Evolutionary conservation across 1,140 invertebrate genomes (phyloP).

Genomic region (Mylabris phalerata): DNA sequence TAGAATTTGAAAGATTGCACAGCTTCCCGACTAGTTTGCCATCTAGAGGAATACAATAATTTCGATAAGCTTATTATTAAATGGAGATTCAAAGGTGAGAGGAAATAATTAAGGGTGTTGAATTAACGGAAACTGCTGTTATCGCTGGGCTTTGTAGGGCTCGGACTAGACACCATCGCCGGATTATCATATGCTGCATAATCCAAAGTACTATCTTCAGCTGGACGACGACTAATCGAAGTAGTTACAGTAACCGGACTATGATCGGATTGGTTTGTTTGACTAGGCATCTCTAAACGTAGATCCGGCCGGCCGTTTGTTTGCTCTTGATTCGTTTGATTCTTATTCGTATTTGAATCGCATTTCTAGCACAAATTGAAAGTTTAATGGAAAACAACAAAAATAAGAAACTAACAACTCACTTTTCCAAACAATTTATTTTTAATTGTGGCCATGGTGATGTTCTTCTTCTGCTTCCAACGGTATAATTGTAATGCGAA

Average conservation of each 20-base stretch:
- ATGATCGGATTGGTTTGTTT: conserved; percentile 25
- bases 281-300: conserved; percentile 31
- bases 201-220: conserved; percentile 59
- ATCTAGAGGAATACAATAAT: too few relatives aligned
- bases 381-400: neutral
- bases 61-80: too few relatives aligned
- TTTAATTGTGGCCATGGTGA: conserved; percentile 27
- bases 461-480: conserved; percentile 35
- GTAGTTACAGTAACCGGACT: conserved; percentile 39
- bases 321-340: neutral
- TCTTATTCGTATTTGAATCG: conserved; percentile 8
- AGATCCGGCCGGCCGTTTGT: conserved; percentile 31
- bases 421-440: conserved; percentile 30
- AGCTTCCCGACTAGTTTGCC: conserved; percentile 9
- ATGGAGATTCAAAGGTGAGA: neutral
- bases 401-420: conserved; percentile 3
- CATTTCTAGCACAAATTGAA: conserved; percentile 4
- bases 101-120: too few relatives aligned
- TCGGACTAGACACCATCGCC: conserved; percentile 55
- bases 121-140: neutral
- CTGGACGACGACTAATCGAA: conserved; percentile 43
- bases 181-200: conserved; percentile 62
- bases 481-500: conserved; percentile 28
- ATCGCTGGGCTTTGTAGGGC: conserved; percentile 9
- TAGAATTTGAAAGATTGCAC: conserved; percentile 11